Percentiles rank a stretch among this genome's conserved stretches.
These are phyloP conservation scores for Hypselothyrea guttata DNA, from an alignment of 2,888 invertebrate genomes.

Conservation along the genomic window DNA sequence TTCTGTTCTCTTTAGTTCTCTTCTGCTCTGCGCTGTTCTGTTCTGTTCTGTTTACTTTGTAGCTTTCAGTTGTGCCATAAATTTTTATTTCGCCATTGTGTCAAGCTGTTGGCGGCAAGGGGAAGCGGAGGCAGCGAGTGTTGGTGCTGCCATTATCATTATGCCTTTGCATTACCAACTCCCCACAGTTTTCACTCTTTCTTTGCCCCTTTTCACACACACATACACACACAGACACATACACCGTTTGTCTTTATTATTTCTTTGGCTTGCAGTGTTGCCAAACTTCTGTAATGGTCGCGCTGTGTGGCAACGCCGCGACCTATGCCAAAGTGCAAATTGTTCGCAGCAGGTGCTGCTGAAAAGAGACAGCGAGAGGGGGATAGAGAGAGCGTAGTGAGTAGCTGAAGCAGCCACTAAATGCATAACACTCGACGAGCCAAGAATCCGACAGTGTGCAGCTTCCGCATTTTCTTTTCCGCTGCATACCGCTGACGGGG, in stretches of 20 bases:
- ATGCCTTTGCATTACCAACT: slow-evolving; percentile 49
- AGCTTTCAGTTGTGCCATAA: slow-evolving; percentile 72
- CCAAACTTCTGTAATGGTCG: slow-evolving; percentile 52
- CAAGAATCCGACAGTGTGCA: slow-evolving; percentile 67
- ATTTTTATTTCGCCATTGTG: slow-evolving; percentile 76
- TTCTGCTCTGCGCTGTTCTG: no score
- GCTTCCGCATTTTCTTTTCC: slow-evolving; percentile 66
- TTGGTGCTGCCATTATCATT: slow-evolving; percentile 62
- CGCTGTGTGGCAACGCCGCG: slow-evolving; percentile 56
- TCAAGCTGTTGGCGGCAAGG: slow-evolving; percentile 49
- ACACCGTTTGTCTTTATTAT: slow-evolving; percentile 73
- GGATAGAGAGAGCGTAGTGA: slow-evolving; percentile 7
- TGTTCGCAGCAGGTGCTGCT: slow-evolving; percentile 47
- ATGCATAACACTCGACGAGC: slow-evolving; percentile 76
- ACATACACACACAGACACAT: slow-evolving; percentile 50
- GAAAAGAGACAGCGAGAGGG: slow-evolving; percentile 4
- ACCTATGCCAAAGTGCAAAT: slow-evolving; percentile 66
- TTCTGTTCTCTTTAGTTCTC: no score
- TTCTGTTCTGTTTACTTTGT: slow-evolving; percentile 43
- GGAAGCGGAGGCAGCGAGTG: not conserved
- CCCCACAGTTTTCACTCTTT: slow-evolving; percentile 23
- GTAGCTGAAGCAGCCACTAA: slow-evolving; percentile 61
- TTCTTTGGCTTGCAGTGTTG: slow-evolving; percentile 56
- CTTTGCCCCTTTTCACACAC: slow-evolving; percentile 11
- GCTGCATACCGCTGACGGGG: slow-evolving; percentile 36